Percentiles rank a stretch among this genome's conserved stretches.
Conservation (phyloP, 2,113 vertebrate species). For the Psephotus haematonotus region DNA sequence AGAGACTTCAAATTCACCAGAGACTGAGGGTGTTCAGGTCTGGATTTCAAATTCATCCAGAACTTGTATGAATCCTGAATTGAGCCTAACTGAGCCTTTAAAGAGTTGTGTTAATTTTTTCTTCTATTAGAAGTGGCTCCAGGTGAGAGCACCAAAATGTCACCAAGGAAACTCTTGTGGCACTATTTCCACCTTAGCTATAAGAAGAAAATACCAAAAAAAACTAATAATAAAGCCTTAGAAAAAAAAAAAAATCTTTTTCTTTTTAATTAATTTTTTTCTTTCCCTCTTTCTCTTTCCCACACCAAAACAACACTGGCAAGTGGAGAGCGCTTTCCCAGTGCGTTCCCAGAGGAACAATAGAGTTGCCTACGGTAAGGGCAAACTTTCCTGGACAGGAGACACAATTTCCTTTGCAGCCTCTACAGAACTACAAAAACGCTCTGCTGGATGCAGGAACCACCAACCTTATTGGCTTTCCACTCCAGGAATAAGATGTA, state of each 20-base stretch:
- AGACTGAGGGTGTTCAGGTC: neutral
- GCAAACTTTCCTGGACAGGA: slow-evolving; percentile 33
- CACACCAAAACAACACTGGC: neutral
- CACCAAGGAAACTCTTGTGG: neutral
- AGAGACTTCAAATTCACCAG: neutral
- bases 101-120: neutral
- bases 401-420: slow-evolving; percentile 52
- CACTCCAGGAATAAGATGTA: neutral
- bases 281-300: neutral
- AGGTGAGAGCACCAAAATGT: neutral
- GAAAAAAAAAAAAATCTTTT: neutral
- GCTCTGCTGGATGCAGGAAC: neutral
- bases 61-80: neutral
- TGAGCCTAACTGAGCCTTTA: neutral
- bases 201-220: neutral
- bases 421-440: slow-evolving; percentile 23
- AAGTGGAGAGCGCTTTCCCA: neutral
- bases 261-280: neutral
- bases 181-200: neutral
- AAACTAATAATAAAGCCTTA: neutral
- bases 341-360: neutral
- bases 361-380: neutral
- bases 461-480: slow-evolving; percentile 31
- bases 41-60: neutral
- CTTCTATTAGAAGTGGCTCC: neutral